phyloP scores from a whole-genome alignment of 2,888 invertebrate species.

The Galerucella calmariensis region DNA sequence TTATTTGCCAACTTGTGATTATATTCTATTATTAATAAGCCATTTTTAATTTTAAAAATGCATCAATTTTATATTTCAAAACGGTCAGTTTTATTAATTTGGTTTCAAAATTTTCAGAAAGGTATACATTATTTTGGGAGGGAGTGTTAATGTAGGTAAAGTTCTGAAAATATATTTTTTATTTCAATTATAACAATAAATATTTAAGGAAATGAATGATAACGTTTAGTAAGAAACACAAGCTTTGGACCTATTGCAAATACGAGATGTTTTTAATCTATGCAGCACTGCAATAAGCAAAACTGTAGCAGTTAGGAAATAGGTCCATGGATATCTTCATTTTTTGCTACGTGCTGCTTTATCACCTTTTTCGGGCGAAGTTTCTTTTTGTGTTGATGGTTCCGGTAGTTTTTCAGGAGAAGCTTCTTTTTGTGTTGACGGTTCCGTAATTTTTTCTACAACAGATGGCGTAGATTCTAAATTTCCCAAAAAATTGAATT shows the following conservation, averaged over 20 bases:
- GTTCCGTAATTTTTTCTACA: constrained; percentile 57
- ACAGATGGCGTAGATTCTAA: constrained; percentile 46
- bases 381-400: constrained; percentile 42
- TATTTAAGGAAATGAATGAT: constrained; percentile 27
- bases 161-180: constrained; percentile 39
- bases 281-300: constrained; percentile 12
- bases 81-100: not conserved
- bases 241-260: constrained; percentile 39
- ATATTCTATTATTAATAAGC: constrained; percentile 3
- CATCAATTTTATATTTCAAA: not conserved
- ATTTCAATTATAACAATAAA: constrained; percentile 36
- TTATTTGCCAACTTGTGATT: not conserved
- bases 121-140: constrained; percentile 12
- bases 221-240: constrained; percentile 22
- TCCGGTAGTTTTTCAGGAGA: constrained; percentile 54
- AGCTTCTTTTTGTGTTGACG: constrained; percentile 43
- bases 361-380: constrained; percentile 40
- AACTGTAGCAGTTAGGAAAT: constrained; percentile 26
- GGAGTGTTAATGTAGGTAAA: constrained; percentile 37
- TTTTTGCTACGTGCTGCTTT: constrained; percentile 37
- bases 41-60: not conserved
- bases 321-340: constrained; percentile 40
- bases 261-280: constrained; percentile 14
- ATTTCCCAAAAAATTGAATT: constrained; percentile 42
- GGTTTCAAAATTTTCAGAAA: not conserved